phyloP scores from a whole-genome alignment of 1,140 invertebrate species.

The Phymastichus coffea region DNA sequence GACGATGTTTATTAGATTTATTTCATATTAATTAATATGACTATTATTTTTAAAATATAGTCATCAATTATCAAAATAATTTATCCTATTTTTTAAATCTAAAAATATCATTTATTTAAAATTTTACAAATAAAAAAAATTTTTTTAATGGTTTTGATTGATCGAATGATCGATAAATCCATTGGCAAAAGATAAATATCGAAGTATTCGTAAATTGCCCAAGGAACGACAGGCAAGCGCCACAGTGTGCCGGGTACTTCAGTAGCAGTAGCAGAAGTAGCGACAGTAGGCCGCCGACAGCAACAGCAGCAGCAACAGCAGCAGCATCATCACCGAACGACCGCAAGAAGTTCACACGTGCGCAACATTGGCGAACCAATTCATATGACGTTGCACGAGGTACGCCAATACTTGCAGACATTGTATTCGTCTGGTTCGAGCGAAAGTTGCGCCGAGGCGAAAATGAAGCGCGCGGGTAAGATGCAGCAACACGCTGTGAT shows the following conservation, averaged over 20 bases:
- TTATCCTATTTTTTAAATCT: no score
- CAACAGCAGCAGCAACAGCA: constrained; percentile 21
- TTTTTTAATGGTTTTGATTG: no score
- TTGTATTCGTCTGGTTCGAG: constrained; percentile 69
- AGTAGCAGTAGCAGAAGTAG: constrained; percentile 33
- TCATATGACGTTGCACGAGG: constrained; percentile 83
- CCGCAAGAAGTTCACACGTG: constrained; percentile 5
- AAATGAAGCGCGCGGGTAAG: constrained; percentile 47
- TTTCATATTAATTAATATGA: no score
- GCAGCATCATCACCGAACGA: not conserved
- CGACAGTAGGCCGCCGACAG: constrained; percentile 25
- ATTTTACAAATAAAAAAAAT: no score
- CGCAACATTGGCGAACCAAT: constrained; percentile 67
- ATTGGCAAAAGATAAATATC: no score
- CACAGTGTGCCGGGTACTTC: constrained; percentile 61
- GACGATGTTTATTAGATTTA: no score
- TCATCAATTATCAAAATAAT: no score
- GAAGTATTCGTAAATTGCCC: no score
- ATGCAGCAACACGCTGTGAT: constrained; percentile 38
- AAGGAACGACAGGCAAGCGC: constrained; percentile 53
- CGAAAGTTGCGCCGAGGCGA: constrained; percentile 45
- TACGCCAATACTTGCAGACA: constrained; percentile 77
- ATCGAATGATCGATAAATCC: no score
- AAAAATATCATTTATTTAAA: no score
- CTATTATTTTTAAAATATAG: no score